phyloP scores from a whole-genome alignment of 2,113 vertebrate genomes.

The Eira barbara region DNA sequence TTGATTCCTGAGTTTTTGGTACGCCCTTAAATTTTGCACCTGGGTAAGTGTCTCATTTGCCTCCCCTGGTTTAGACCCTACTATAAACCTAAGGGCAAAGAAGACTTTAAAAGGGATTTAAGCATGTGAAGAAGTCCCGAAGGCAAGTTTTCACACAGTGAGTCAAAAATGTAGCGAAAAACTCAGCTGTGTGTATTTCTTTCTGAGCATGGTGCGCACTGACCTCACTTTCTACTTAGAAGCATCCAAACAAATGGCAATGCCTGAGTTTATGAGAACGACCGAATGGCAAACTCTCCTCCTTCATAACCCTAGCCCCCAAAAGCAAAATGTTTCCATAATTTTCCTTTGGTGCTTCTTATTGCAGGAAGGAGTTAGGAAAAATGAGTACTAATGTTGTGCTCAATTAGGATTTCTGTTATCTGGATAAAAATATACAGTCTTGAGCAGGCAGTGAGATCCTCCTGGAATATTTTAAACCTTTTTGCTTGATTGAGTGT shows the following conservation, averaged over 20 bases:
- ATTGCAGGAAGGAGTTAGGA: constrained; percentile 65
- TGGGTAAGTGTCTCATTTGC: not conserved
- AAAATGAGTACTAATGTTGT: constrained; percentile 71
- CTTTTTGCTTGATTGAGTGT: constrained; percentile 85
- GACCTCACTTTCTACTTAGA: not conserved
- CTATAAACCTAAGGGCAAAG: constrained; percentile 61
- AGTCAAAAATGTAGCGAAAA: constrained; percentile 32
- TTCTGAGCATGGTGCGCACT: not conserved
- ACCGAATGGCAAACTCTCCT: constrained; percentile 58
- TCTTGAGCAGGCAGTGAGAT: constrained; percentile 79
- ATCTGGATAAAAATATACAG: constrained; percentile 74
- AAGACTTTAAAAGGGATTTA: constrained; percentile 59
- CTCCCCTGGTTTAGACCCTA: not conserved
- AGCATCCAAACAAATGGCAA: not conserved
- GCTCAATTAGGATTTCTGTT: constrained; percentile 80
- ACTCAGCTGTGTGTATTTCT: not conserved
- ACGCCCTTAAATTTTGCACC: not conserved
- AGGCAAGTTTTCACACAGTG: constrained; percentile 43
- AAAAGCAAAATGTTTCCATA: constrained; percentile 62
- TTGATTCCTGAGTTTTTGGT: not conserved
- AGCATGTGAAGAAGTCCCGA: constrained; percentile 30
- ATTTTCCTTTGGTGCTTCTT: constrained; percentile 60
- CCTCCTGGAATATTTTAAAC: constrained; percentile 84
- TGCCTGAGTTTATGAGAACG: constrained; percentile 51
- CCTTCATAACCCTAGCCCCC: constrained; percentile 8